phyloP scores from a whole-genome alignment of 2,113 vertebrate genomes.

The Lanius collurio region DNA sequence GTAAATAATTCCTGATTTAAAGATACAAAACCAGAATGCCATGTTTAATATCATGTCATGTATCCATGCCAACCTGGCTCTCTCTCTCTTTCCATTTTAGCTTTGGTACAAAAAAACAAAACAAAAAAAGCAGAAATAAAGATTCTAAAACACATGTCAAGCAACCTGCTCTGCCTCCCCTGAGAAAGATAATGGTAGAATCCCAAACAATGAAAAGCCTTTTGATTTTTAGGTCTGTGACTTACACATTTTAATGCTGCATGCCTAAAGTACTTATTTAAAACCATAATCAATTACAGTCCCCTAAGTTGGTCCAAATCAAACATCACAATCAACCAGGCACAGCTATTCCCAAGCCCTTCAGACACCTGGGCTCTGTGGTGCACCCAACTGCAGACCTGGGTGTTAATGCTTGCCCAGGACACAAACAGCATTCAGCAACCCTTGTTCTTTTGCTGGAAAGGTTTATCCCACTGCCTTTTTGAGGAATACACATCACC shows the following conservation, averaged over 20 bases:
- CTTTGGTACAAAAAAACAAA: conserved; percentile 35
- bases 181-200: not conserved
- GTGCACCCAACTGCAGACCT: not conserved
- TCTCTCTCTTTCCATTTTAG: conserved; percentile 48
- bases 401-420: not conserved
- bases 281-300: not conserved
- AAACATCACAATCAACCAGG: not conserved
- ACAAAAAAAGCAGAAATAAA: not conserved
- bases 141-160: not conserved
- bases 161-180: not conserved
- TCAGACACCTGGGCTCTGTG: not conserved
- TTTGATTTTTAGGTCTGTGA: not conserved
- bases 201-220: not conserved
- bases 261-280: not conserved
- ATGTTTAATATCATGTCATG: conserved; percentile 52
- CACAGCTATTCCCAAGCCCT: not conserved
- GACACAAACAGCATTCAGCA: not conserved
- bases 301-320: not conserved
- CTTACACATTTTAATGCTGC: not conserved
- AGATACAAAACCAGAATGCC: conserved; percentile 38
- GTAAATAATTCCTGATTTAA: conserved; percentile 33
- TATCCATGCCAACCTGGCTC: conserved; percentile 64
- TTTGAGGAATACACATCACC: not conserved
- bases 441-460: not conserved
- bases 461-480: not conserved